phyloP scores from a whole-genome alignment of 2,797 vertebrate genomes.

The Amblyopsis hoosieri region DNA sequence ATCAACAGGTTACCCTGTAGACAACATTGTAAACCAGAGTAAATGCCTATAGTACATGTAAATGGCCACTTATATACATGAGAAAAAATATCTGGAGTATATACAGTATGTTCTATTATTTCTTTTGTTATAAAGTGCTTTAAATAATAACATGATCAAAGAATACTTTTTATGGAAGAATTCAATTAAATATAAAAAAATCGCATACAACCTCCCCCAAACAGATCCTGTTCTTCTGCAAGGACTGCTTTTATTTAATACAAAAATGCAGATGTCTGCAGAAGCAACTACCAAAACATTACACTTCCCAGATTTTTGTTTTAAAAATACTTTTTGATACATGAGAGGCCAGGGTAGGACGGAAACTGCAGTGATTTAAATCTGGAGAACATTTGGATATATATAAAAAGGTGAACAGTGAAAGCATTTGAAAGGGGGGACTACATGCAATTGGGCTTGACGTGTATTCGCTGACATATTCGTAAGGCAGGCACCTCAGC shows the following conservation, averaged over 20 bases:
- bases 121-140: too few relatives aligned
- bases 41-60: too few relatives aligned
- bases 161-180: too few relatives aligned
- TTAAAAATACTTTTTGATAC: conserved; percentile 72
- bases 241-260: conserved; percentile 26
- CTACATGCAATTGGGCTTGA: conserved; percentile 68
- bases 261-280: conserved; percentile 20
- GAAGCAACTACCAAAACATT: conserved; percentile 47
- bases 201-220: conserved; percentile 34
- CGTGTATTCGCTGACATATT: conserved; percentile 56
- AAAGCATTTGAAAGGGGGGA: conserved; percentile 48
- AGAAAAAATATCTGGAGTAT: too few relatives aligned
- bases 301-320: conserved; percentile 48
- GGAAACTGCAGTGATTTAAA: conserved; percentile 52
- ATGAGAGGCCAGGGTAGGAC: conserved; percentile 61
- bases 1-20: too few relatives aligned
- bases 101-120: too few relatives aligned
- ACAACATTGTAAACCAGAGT: too few relatives aligned
- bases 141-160: too few relatives aligned
- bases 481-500: conserved; percentile 60
- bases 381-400: conserved; percentile 63
- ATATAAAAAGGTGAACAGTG: conserved; percentile 56
- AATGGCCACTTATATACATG: too few relatives aligned
- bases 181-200: background rate
- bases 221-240: conserved; percentile 48